Conservation (phyloP, 2,113 vertebrate species). For the Notarius quadriscutis region DNA sequence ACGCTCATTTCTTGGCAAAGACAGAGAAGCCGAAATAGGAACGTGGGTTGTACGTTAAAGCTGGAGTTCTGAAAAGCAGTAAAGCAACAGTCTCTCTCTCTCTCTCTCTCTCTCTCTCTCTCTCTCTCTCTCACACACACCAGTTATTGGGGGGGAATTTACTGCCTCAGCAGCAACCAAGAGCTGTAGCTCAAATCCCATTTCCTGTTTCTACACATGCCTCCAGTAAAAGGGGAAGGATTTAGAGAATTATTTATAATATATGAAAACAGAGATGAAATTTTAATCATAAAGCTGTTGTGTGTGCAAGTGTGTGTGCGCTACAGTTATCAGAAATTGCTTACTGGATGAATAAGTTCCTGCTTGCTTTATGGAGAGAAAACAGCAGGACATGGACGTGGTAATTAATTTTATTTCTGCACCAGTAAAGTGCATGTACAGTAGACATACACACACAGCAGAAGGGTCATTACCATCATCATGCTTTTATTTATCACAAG, state of each 20-base stretch:
- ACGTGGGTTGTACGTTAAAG: neutral
- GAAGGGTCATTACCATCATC: too few species aligned
- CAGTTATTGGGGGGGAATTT: neutral
- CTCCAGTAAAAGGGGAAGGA: neutral
- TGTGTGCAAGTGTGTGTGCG: neutral
- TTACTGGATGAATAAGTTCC: conserved; percentile 1
- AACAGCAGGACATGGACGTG: neutral
- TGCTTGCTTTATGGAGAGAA: neutral
- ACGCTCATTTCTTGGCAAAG: neutral
- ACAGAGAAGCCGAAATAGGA: neutral
- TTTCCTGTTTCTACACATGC: conserved; percentile 2
- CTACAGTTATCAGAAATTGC: neutral
- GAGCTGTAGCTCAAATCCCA: neutral
- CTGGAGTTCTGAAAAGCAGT: neutral
- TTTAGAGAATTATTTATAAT: conserved; percentile 29
- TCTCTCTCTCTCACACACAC: neutral
- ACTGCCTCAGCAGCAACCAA: conserved; percentile 17
- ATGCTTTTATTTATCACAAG: too few species aligned
- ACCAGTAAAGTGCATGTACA: too few species aligned
- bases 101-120: too few species aligned
- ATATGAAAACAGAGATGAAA: conserved; percentile 5
- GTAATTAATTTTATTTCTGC: conserved; percentile 4
- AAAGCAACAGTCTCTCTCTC: neutral
- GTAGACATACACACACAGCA: too few species aligned
- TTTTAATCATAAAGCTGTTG: neutral